A percentile compares a stretch with the other conserved stretches of the same genome.
phyloP scores from a whole-genome alignment of 1,140 invertebrate species.

The Octopus bimaculoides region DNA sequence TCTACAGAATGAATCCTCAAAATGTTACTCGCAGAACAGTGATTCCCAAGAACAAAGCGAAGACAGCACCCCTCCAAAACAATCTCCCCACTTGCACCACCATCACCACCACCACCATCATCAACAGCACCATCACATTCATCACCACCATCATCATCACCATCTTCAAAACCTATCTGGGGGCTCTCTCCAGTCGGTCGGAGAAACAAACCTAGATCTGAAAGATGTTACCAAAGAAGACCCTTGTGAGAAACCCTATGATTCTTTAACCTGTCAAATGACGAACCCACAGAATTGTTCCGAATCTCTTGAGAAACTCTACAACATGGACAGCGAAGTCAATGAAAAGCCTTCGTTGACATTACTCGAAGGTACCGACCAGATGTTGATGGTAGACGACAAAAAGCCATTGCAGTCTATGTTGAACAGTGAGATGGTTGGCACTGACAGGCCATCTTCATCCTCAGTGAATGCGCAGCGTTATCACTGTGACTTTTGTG shows the following conservation, averaged over 20 bases:
- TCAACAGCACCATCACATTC: neutral
- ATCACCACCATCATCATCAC: no score
- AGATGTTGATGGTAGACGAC: neutral
- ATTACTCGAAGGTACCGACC: neutral
- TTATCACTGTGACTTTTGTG: conserved; percentile 57
- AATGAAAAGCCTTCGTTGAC: neutral
- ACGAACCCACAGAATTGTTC: no score
- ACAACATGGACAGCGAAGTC: neutral
- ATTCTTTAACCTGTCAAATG: no score
- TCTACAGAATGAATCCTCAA: neutral
- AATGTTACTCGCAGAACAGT: neutral
- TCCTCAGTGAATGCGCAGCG: conserved; percentile 36
- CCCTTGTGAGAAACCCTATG: no score
- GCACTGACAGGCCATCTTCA: neutral
- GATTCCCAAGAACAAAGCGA: neutral
- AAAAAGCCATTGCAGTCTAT: neutral
- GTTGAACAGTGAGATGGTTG: neutral
- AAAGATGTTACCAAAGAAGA: no score
- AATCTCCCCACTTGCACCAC: neutral
- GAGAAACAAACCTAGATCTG: no score
- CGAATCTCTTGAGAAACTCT: neutral
- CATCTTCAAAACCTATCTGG: no score
- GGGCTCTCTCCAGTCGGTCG: no score
- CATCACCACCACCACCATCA: neutral
- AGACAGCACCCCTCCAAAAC: no score